Percentiles rank a stretch among this genome's conserved stretches.
These are phyloP conservation scores for Rapana venosa DNA, from an alignment of 2,888 invertebrate species.

Conservation along the genomic window DNA sequence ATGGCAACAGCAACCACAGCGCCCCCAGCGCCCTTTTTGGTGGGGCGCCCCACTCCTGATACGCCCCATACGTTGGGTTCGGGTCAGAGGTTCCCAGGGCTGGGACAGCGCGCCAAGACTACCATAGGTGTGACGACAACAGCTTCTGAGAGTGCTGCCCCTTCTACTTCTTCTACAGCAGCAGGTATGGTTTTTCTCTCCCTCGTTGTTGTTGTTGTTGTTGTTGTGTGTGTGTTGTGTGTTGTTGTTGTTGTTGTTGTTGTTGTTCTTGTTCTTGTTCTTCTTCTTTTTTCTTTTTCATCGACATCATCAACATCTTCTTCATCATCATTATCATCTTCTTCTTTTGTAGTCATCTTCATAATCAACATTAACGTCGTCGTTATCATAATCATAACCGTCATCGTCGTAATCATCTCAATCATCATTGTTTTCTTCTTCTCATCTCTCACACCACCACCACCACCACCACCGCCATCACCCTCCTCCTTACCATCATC, in stretches of 20 bases:
- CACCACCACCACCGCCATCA: too few species aligned
- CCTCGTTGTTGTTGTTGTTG: too few species aligned
- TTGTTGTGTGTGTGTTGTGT: too few species aligned
- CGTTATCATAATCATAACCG: not conserved
- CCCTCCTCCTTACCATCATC: too few species aligned
- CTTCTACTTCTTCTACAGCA: slow-evolving; percentile 30
- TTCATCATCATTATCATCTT: too few species aligned
- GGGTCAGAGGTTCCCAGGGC: not conserved
- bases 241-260: too few species aligned
- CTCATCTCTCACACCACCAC: not conserved
- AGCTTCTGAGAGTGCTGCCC: not conserved
- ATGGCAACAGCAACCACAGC: slow-evolving; percentile 37
- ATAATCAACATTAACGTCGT: too few species aligned
- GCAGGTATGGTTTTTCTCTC: not conserved
- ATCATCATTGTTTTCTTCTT: not conserved
- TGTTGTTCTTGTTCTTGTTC: too few species aligned
- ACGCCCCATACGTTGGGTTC: not conserved
- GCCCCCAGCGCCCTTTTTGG: slow-evolving; percentile 2
- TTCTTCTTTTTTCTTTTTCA: too few species aligned
- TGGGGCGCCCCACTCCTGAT: not conserved
- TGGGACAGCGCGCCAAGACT: slow-evolving; percentile 18
- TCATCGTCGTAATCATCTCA: not conserved
- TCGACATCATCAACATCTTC: too few species aligned
- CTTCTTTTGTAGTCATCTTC: too few species aligned
- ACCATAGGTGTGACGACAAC: not conserved